phyloP scores from a whole-genome alignment of 2,888 invertebrate species.

The Leptinotarsa peninsularis region DNA sequence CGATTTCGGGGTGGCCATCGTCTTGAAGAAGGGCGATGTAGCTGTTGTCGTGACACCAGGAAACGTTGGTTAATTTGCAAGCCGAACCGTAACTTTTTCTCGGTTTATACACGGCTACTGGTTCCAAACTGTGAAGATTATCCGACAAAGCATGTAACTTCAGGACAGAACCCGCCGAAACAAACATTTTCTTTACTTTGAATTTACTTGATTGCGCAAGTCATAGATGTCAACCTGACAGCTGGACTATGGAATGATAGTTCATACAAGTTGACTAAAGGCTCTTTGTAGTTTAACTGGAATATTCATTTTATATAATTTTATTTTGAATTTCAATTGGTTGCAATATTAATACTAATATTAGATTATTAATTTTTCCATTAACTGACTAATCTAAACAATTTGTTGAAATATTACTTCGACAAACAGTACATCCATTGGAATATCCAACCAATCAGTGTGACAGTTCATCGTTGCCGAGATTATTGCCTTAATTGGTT shows the following conservation, averaged over 20 bases:
- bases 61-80: constrained; percentile 52
- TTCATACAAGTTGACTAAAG: too few relatives aligned
- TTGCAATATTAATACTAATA: too few relatives aligned
- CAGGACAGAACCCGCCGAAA: constrained; percentile 49
- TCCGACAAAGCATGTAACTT: constrained; percentile 54
- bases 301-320: too few relatives aligned
- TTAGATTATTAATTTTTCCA: too few relatives aligned
- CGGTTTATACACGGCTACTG: constrained; percentile 47
- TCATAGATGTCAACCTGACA: constrained; percentile 14
- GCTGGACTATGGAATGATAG: background rate
- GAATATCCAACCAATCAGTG: too few relatives aligned
- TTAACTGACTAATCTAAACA: too few relatives aligned
- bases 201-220: constrained; percentile 7
- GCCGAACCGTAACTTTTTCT: constrained; percentile 31
- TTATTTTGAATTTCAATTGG: too few relatives aligned
- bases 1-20: constrained; percentile 56
- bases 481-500: too few relatives aligned
- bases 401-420: too few relatives aligned
- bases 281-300: too few relatives aligned
- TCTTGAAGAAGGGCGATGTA: constrained; percentile 58
- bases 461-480: too few relatives aligned
- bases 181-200: constrained; percentile 53
- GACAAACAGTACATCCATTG: too few relatives aligned
- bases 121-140: constrained; percentile 45
- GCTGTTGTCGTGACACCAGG: constrained; percentile 60